Evolutionary conservation across 2,113 vertebrate genomes (phyloP).

Genomic region (Cottus gobio): DNA sequence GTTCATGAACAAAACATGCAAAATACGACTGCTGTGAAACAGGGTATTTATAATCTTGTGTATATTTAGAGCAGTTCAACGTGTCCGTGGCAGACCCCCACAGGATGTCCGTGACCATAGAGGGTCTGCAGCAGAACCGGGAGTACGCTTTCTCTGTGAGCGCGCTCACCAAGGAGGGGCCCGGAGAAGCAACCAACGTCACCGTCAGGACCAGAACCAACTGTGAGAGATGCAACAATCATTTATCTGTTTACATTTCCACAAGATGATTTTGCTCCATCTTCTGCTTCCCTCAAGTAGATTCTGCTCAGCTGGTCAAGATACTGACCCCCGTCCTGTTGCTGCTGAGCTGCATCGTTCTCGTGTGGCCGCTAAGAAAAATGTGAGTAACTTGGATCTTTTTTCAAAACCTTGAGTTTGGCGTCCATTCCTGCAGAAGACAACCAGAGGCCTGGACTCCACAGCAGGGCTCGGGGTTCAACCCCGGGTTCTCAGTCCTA

Average conservation of each 20-base stretch:
- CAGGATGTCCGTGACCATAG: conserved; percentile 60
- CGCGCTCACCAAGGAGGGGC: conserved; percentile 60
- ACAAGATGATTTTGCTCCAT: neutral
- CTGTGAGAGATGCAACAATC: conserved; percentile 41
- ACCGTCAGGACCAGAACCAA: conserved; percentile 57
- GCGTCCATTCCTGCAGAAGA: too few species aligned
- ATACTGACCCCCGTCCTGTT: conserved; percentile 62
- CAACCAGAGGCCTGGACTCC: too few species aligned
- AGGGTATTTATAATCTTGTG: neutral
- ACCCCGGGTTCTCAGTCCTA: too few species aligned
- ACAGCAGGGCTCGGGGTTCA: too few species aligned
- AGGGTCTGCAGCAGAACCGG: conserved; percentile 46
- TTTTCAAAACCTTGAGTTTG: too few species aligned
- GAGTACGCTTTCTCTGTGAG: conserved; percentile 62
- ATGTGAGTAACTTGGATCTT: conserved; percentile 47
- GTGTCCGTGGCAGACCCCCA: conserved; percentile 46
- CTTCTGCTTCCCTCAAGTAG: conserved; percentile 42
- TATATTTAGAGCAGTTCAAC: conserved; percentile 42
- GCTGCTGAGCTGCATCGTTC: conserved; percentile 48
- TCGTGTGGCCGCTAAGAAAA: conserved; percentile 63
- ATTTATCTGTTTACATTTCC: neutral
- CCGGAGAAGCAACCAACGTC: conserved; percentile 37
- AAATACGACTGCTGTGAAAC: neutral
- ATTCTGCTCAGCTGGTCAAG: conserved; percentile 34
- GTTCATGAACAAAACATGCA: too few species aligned